These are phyloP conservation scores for Hyalella azteca DNA, from an alignment of 2,888 invertebrate species.

Conservation along the genomic window DNA sequence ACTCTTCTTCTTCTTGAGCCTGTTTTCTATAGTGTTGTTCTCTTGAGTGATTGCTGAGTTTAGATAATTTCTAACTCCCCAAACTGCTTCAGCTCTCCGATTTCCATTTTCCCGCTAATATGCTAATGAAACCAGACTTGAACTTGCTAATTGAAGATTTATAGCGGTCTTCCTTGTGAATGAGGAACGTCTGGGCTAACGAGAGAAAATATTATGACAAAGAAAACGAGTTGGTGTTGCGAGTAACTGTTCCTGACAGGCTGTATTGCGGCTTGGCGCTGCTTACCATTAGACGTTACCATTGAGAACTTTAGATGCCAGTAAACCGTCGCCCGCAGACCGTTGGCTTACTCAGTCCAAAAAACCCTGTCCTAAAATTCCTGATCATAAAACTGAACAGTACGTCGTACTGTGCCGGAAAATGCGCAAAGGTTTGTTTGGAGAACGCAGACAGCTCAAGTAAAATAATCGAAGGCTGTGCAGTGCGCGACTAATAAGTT, in stretches of 20 bases:
- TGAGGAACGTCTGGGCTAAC: background rate
- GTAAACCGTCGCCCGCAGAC: too few species aligned
- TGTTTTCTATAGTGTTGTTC: background rate
- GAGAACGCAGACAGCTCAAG: too few species aligned
- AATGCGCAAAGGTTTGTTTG: too few species aligned
- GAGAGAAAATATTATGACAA: background rate
- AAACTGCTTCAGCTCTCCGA: background rate
- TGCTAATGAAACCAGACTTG: constrained; percentile 10
- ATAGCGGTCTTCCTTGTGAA: constrained; percentile 35
- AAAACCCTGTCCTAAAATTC: too few species aligned
- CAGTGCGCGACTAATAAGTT: too few species aligned
- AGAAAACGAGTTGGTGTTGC: constrained; percentile 27
- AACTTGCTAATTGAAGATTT: constrained; percentile 36
- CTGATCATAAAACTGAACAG: too few species aligned
- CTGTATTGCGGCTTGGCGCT: background rate
- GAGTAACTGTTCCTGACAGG: constrained; percentile 30
- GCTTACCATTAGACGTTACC: background rate
- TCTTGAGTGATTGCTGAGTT: background rate
- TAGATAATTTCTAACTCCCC: constrained; percentile 10
- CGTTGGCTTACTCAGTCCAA: too few species aligned
- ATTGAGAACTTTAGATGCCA: too few species aligned
- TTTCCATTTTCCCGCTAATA: constrained; percentile 7
- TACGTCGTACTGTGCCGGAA: too few species aligned
- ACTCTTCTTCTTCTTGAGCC: background rate
- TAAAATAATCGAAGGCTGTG: too few species aligned